Evolutionary conservation across 23 tunicate species (phyloP).

Genomic region (Trididemnum miniatum): DNA sequence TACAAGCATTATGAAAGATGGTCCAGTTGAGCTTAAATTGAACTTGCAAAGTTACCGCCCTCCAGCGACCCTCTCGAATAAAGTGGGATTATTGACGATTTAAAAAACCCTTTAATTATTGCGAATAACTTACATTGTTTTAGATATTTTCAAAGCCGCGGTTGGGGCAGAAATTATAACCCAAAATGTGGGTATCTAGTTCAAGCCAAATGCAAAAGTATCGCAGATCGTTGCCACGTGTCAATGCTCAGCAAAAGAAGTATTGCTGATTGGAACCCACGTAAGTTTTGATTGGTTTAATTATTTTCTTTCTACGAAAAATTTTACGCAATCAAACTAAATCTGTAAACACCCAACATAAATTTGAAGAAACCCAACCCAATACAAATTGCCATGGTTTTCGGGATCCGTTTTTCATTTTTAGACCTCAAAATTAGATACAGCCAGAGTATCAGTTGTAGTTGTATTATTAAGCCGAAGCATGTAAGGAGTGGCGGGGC

Average conservation of each 20-base stretch:
- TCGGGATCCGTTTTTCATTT: too few relatives aligned
- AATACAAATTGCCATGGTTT: too few relatives aligned
- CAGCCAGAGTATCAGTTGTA: too few relatives aligned
- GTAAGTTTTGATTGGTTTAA: not conserved
- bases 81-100: too few relatives aligned
- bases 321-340: not conserved
- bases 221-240: not conserved
- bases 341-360: not conserved
- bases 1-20: too few relatives aligned
- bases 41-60: too few relatives aligned
- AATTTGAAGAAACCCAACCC: too few relatives aligned
- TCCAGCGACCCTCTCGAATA: too few relatives aligned
- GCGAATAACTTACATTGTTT: not conserved
- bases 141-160: not conserved
- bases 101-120: not conserved
- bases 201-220: not conserved
- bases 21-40: too few relatives aligned
- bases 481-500: too few relatives aligned
- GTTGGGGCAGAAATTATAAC: not conserved
- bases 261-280: not conserved
- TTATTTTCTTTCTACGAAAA: not conserved
- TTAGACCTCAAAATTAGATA: too few relatives aligned
- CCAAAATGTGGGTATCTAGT: not conserved
- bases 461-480: too few relatives aligned
- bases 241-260: slow-evolving; percentile 8